Evolutionary conservation across 2,797 vertebrate species (phyloP).

Genomic region (Microctenopoma steveboyesi): DNA sequence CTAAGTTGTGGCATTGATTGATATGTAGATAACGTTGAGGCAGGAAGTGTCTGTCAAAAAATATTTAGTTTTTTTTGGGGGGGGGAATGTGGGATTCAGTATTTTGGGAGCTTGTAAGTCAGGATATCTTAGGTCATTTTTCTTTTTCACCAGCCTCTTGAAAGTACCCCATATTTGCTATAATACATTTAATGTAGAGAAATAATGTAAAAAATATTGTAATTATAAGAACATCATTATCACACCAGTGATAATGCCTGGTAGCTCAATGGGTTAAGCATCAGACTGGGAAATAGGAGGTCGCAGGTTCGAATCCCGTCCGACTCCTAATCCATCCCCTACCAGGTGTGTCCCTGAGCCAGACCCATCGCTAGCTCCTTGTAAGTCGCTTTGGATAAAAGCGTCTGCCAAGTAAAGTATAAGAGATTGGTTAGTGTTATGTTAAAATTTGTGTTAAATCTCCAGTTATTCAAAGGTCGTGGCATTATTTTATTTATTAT

Average conservation of each 20-base stretch:
- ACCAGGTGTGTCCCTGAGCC: too few species aligned
- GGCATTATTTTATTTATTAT: background rate
- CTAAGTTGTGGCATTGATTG: background rate
- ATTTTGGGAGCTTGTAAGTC: conserved; percentile 12
- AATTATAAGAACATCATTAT: background rate
- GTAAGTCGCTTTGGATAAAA: too few species aligned
- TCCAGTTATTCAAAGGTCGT: background rate
- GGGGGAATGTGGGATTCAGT: background rate
- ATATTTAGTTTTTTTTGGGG: background rate
- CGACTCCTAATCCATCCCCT: too few species aligned
- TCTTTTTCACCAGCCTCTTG: background rate
- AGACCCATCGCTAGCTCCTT: too few species aligned
- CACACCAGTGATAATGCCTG: too few species aligned
- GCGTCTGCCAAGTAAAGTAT: too few species aligned
- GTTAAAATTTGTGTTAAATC: background rate
- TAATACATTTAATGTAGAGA: background rate
- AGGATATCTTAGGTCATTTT: conserved; percentile 1
- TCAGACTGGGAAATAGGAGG: too few species aligned
- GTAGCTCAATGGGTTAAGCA: too few species aligned
- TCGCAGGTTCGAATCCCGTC: too few species aligned
- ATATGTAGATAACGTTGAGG: background rate
- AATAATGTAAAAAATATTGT: background rate
- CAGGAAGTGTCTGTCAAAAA: background rate
- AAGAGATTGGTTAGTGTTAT: background rate
- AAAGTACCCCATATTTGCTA: background rate